Base-by-base conservation (phyloP, 1,140 invertebrate species). In the Drosophila arawakana region DNA sequence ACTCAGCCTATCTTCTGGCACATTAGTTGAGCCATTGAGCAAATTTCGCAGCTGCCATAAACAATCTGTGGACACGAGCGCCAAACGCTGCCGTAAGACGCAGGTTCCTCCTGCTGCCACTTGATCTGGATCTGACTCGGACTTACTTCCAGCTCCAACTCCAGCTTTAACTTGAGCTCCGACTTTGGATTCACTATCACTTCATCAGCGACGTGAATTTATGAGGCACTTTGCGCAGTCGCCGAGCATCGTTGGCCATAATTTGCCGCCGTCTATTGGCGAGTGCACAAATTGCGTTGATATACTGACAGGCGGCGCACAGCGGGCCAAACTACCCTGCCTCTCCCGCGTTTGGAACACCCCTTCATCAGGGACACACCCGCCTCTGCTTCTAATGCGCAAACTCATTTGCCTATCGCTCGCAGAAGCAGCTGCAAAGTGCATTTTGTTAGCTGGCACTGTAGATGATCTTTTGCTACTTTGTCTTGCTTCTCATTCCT, bases 121-220 rank as follows among this genome's bases (percentile, higher is more conserved):
- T 44, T 49, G 4, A 41, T 34, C 62, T 65, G 50, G 46, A 50
- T 59, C n/a, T 44, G 37, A 11, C 39, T 35, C 2, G 10, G n/a
- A 30, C 25, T 30, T 39, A 25, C n/a, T 15, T 21, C 18, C 15
- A 30, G 46, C 9, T 60, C n/a, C 25, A 39, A 11, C 7, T 65
- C 10, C 37, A 65, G 34, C 9, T 15, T 43, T n/a, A 62, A 37
- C 75, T 78, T 46, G 15, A 63, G 43, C 54, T 46, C 46, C 18
- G 13, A 25, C 43, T 34, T 5, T 25, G 50, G 50, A 35, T 54
- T 43, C 67, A 83, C 84, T 88, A 88, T 88, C 84, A 84, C 80
- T 89, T 88, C 80, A 88, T 88, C 84, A 88, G 84, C 80, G 84
- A 88, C 84, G 84, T 89, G 80, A 88, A 88, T 88, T 88, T 88